phyloP scores from a whole-genome alignment of 2,888 invertebrate species.

The Bembecia ichneumoniformis region DNA sequence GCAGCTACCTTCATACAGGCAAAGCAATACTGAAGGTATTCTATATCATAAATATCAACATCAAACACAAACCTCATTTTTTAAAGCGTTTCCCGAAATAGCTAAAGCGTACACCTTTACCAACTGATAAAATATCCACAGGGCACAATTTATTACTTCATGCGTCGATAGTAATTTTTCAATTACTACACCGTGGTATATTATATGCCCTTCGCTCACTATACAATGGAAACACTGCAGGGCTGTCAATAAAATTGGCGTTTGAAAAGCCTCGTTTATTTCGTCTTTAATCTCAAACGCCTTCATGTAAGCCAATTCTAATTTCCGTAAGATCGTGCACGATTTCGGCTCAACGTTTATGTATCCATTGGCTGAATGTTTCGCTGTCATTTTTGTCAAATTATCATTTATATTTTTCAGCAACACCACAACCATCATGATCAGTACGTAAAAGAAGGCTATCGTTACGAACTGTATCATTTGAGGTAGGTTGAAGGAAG shows the following conservation, averaged over 20 bases:
- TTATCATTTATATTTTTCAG: constrained; percentile 30
- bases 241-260: constrained; percentile 34
- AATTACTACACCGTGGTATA: constrained; percentile 39
- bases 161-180: constrained; percentile 26
- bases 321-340: constrained; percentile 23
- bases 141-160: constrained; percentile 36
- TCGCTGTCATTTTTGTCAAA: constrained; percentile 13
- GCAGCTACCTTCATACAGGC: too few species aligned
- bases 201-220: constrained; percentile 46
- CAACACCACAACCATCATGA: constrained; percentile 31
- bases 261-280: constrained; percentile 42
- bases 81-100: constrained; percentile 26
- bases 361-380: constrained; percentile 15
- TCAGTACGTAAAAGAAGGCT: constrained; percentile 34
- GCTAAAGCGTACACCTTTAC: constrained; percentile 41
- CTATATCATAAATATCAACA: too few species aligned
- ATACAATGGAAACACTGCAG: constrained; percentile 51
- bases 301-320: constrained; percentile 36
- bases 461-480: constrained; percentile 38
- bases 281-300: constrained; percentile 32
- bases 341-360: constrained; percentile 19
- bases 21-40: too few species aligned
- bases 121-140: constrained; percentile 50
- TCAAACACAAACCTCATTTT: constrained; percentile 25
- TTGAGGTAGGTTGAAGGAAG: constrained; percentile 42